Percentiles rank a stretch among this genome's conserved stretches.
These are phyloP conservation scores for Zophobas morio DNA, from an alignment of 1,140 invertebrate genomes.

Conservation along the genomic window DNA sequence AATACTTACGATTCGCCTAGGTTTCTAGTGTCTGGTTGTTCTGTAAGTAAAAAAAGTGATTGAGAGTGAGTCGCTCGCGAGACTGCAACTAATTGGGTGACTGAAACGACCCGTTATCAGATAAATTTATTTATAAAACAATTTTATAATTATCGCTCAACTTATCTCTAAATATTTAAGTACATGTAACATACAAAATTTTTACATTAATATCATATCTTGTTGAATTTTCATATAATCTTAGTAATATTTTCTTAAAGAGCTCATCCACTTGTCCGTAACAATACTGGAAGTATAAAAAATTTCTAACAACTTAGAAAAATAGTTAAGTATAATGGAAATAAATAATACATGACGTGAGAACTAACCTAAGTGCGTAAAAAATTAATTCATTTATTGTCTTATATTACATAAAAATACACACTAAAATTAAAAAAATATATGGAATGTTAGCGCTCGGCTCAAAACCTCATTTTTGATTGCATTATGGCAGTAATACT, in stretches of 20 bases:
- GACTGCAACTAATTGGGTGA: constrained; percentile 35
- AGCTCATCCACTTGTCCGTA: constrained; percentile 11
- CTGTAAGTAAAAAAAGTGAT: constrained; percentile 54
- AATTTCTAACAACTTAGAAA: constrained; percentile 21
- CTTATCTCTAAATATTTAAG: constrained; percentile 60
- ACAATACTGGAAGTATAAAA: constrained; percentile 25
- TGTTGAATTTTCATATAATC: constrained; percentile 15
- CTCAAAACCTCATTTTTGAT: constrained; percentile 17
- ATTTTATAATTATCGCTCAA: constrained; percentile 60
- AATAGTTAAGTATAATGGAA: constrained; percentile 21
- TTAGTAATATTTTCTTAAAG: constrained; percentile 24
- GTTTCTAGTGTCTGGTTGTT: constrained; percentile 50
- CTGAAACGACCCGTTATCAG: constrained; percentile 31
- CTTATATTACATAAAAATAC: constrained; percentile 55
- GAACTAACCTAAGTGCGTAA: constrained; percentile 21
- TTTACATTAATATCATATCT: constrained; percentile 57
- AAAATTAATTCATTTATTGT: constrained; percentile 58
- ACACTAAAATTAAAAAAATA: constrained; percentile 32
- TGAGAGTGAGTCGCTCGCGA: neutral
- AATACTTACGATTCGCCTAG: constrained; percentile 61
- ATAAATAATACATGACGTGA: constrained; percentile 25
- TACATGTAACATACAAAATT: constrained; percentile 63
- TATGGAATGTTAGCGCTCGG: constrained; percentile 17
- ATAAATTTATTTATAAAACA: constrained; percentile 64
- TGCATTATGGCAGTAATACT: constrained; percentile 28